A percentile compares a stretch with the other conserved stretches of the same genome.
Evolutionary conservation across 2,888 invertebrate species (phyloP).

Genomic region (Pandemis heparana): DNA sequence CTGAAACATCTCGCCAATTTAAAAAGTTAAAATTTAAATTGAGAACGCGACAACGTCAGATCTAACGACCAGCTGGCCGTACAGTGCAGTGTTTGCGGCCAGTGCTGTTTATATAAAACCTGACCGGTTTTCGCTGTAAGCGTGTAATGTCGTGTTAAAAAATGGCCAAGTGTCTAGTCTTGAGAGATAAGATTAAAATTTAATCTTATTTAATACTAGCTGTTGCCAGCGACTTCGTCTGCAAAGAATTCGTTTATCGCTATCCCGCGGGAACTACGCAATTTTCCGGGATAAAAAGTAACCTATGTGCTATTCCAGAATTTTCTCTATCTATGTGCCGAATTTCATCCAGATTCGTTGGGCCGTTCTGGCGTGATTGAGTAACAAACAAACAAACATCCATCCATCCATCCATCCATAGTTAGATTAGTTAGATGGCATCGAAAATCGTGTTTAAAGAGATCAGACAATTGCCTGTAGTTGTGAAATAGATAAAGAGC

Average conservation of each 20-base stretch:
- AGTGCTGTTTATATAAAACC: constrained; percentile 31
- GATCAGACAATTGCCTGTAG: neutral
- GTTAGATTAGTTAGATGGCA: too few relatives aligned
- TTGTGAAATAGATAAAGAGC: neutral
- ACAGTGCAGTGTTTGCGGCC: constrained; percentile 18
- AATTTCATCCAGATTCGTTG: too few relatives aligned
- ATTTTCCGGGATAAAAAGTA: too few relatives aligned
- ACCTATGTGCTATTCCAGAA: too few relatives aligned
- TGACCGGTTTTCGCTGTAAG: constrained; percentile 20
- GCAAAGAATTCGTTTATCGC: too few relatives aligned
- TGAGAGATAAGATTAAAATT: neutral
- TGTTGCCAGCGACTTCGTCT: too few relatives aligned
- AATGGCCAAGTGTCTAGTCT: constrained; percentile 3
- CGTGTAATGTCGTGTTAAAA: constrained; percentile 25
- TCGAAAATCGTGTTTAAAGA: neutral
- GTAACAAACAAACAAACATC: too few relatives aligned
- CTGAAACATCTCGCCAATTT: constrained; percentile 39
- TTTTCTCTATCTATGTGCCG: too few relatives aligned
- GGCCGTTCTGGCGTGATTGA: too few relatives aligned
- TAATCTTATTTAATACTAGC: too few relatives aligned
- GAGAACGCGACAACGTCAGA: constrained; percentile 25
- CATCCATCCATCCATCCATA: too few relatives aligned
- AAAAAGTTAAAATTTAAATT: constrained; percentile 5
- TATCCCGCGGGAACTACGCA: too few relatives aligned
- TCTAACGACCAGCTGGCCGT: constrained; percentile 11